Evolutionary conservation across 1,140 invertebrate genomes (phyloP).

Genomic region (Calycopis cecrops): DNA sequence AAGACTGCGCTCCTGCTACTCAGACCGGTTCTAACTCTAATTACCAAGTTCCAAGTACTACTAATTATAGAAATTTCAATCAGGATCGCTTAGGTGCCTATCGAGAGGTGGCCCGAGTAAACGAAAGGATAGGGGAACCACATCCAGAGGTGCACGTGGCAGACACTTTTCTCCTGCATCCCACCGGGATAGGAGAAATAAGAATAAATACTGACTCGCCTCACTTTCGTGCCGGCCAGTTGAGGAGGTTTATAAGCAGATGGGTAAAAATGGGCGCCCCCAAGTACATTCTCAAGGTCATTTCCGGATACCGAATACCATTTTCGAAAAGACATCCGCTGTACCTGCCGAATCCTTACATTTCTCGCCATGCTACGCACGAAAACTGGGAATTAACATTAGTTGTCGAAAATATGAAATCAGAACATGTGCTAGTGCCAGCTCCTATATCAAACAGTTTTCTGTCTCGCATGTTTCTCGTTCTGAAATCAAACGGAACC

Average conservation of each 20-base stretch:
- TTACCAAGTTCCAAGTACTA: not conserved
- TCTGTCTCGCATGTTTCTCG: not conserved
- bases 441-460: not conserved
- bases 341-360: not conserved
- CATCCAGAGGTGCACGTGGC: too few relatives aligned
- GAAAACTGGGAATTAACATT: not conserved
- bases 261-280: not conserved
- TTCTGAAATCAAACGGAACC: conserved; percentile 1
- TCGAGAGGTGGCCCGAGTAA: not conserved
- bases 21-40: conserved; percentile 8
- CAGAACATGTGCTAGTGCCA: conserved; percentile 1
- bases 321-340: not conserved
- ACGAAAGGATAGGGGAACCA: not conserved
- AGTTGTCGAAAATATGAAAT: not conserved
- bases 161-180: not conserved
- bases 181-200: not conserved
- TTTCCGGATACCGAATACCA: not conserved
- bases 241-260: not conserved
- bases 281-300: not conserved
- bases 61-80: too few relatives aligned
- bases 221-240: not conserved
- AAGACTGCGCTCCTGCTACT: conserved; percentile 8
- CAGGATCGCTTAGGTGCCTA: too few relatives aligned
- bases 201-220: not conserved
- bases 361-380: not conserved